phyloP scores from a whole-genome alignment of 64 coral and sea anemone species.

The Cladopsammia gracilis region DNA sequence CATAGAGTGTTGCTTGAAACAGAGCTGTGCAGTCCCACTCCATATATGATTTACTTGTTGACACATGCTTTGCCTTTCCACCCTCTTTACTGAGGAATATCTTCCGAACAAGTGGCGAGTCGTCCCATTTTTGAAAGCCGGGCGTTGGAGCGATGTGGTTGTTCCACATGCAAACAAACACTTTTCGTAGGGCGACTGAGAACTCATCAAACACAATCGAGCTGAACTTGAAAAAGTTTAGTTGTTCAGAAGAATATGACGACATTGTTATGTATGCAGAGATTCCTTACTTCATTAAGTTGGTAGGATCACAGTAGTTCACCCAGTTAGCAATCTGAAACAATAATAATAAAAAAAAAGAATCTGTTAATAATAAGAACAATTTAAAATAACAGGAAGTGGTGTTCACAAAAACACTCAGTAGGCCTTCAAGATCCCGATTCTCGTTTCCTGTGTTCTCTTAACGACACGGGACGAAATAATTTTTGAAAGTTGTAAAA shows the following conservation, averaged over 20 bases:
- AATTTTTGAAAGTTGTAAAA: too few species aligned
- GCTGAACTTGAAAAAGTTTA: slow-evolving; percentile 50
- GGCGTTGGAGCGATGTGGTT: not conserved
- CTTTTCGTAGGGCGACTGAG: not conserved
- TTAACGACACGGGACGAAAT: too few species aligned
- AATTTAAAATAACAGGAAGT: too few species aligned
- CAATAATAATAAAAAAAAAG: too few species aligned
- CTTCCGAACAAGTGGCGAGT: not conserved
- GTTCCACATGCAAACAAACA: slow-evolving; percentile 40
- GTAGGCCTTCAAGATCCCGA: too few species aligned
- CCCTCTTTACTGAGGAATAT: slow-evolving; percentile 21
- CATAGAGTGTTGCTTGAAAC: slow-evolving; percentile 5
- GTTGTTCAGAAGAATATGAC: slow-evolving; percentile 5
- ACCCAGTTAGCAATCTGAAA: too few species aligned
- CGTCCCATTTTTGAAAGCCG: slow-evolving; percentile 26
- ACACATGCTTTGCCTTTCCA: not conserved
- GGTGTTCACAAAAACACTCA: too few species aligned
- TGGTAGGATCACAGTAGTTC: too few species aligned
- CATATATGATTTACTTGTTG: not conserved
- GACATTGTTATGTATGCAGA: too few species aligned
- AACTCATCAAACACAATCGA: slow-evolving; percentile 48
- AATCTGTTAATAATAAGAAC: too few species aligned
- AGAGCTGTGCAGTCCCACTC: slow-evolving; percentile 52
- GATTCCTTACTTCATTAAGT: too few species aligned
- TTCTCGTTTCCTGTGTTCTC: too few species aligned